Conservation (phyloP, 1,140 invertebrate genomes). For the Pseudomyrmex sp. region DNA sequence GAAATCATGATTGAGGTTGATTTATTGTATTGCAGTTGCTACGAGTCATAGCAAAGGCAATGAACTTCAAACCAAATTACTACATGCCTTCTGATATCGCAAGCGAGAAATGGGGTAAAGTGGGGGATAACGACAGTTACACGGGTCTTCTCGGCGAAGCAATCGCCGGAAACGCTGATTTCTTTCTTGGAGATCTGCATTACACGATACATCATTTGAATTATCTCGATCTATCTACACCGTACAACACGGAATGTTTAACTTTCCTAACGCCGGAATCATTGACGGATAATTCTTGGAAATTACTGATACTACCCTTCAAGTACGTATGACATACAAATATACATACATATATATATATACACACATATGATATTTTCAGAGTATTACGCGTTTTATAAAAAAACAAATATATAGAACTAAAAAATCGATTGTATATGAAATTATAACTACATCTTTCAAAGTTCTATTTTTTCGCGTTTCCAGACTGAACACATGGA, state of each 20-base stretch:
- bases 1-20: background rate
- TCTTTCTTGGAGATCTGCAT: constrained; percentile 92
- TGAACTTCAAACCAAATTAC: constrained; percentile 89
- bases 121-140: constrained; percentile 87
- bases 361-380: too few relatives aligned
- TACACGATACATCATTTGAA: constrained; percentile 89
- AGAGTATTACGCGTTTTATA: too few relatives aligned
- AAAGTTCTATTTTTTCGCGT: constrained; percentile 67
- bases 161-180: constrained; percentile 88
- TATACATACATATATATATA: background rate
- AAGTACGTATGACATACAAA: constrained; percentile 83
- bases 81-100: constrained; percentile 87
- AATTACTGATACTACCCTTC: constrained; percentile 92
- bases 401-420: too few relatives aligned
- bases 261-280: constrained; percentile 94
- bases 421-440: too few relatives aligned
- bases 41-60: constrained; percentile 87
- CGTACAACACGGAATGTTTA: constrained; percentile 92
- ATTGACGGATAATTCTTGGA: constrained; percentile 92
- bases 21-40: constrained; percentile 86
- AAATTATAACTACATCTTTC: too few relatives aligned
- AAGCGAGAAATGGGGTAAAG: constrained; percentile 88
- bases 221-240: constrained; percentile 90
- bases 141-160: constrained; percentile 91
- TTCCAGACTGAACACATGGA: constrained; percentile 88